Percentiles rank a stretch among this genome's conserved stretches.
phyloP scores from a whole-genome alignment of 2,797 vertebrate species.

The Sebastes minor region DNA sequence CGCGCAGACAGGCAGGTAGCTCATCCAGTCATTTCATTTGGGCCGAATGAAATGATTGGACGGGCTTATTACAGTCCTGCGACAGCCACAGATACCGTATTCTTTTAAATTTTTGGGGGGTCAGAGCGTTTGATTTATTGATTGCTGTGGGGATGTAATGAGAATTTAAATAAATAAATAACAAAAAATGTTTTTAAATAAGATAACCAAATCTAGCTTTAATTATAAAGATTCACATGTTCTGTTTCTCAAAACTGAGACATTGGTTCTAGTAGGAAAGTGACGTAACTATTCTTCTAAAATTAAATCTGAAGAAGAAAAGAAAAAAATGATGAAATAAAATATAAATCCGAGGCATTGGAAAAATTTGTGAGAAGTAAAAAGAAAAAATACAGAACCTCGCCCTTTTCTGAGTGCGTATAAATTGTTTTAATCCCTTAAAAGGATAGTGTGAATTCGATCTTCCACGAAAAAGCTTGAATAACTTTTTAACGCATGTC shows the following conservation, averaged over 20 bases:
- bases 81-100: too few species aligned
- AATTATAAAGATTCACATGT: background rate
- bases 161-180: too few species aligned
- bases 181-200: background rate
- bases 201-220: too few species aligned
- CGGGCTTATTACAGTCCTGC: too few species aligned
- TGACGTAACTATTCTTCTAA: background rate
- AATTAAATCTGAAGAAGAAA: too few species aligned
- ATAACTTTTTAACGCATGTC: background rate
- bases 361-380: background rate
- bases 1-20: too few species aligned
- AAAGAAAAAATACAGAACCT: background rate
- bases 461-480: background rate
- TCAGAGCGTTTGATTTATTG: too few species aligned
- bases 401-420: background rate
- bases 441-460: background rate
- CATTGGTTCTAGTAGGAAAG: background rate
- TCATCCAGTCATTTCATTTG: too few species aligned
- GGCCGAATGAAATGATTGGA: too few species aligned
- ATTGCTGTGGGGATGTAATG: too few species aligned
- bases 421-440: background rate
- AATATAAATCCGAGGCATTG: background rate
- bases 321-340: background rate
- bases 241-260: background rate
- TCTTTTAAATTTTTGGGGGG: fast-evolving